A percentile compares a stretch with the other conserved stretches of the same genome.
Conservation (phyloP, 2,888 invertebrate genomes). For the Odontomyia ornata region DNA sequence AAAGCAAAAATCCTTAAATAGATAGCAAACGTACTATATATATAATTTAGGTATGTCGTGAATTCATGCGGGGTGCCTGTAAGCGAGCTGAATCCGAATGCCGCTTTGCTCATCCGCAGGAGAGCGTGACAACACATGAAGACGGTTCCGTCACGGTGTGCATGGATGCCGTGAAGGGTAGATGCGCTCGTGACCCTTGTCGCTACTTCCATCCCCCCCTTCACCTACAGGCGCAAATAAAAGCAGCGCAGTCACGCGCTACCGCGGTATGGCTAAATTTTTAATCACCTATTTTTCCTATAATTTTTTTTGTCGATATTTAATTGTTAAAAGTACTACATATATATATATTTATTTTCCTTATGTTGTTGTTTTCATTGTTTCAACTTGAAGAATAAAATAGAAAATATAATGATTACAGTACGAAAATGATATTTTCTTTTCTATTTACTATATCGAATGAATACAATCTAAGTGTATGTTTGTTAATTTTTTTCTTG, state of each 20-base stretch:
- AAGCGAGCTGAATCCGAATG: conserved; percentile 97
- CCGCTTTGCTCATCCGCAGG: conserved; percentile 98
- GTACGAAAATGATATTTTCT: conserved; percentile 22
- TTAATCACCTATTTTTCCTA: conserved; percentile 40
- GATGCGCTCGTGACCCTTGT: conserved; percentile 99
- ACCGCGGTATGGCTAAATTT: conserved; percentile 77
- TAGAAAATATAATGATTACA: conserved; percentile 19
- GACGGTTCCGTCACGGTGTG: conserved; percentile 99
- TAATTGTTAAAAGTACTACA: not conserved
- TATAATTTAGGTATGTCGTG: conserved; percentile 88
- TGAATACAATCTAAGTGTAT: not conserved
- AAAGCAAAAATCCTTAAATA: not conserved
- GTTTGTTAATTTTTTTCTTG: conserved; percentile 5
- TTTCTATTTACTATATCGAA: not conserved
- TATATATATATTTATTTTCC: not conserved
- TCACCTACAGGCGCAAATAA: conserved; percentile 99
- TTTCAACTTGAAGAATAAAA: conserved; percentile 26
- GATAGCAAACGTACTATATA: conserved; percentile 13
- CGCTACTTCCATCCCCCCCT: conserved; percentile 99
- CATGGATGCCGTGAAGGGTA: conserved; percentile 99
- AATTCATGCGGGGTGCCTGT: conserved; percentile 98
- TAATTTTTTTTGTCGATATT: conserved; percentile 34
- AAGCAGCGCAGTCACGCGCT: conserved; percentile 94
- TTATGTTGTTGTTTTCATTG: not conserved
- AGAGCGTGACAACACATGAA: conserved; percentile 94